phyloP scores from a whole-genome alignment of 2,888 invertebrate genomes.

The Steromphala cineraria region DNA sequence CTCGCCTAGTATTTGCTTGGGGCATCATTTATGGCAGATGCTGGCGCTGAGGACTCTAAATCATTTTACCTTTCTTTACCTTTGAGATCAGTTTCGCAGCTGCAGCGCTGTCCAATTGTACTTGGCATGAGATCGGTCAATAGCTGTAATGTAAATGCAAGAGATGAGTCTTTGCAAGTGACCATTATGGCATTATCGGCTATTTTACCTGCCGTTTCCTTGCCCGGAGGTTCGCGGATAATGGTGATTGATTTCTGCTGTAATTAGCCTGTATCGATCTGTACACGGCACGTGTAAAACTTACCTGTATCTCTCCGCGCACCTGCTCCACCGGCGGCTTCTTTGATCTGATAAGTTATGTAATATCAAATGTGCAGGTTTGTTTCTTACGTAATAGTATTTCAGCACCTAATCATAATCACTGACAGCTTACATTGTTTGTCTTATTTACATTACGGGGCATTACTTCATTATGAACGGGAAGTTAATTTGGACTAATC shows the following conservation, averaged over 20 bases:
- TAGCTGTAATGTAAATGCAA: background rate
- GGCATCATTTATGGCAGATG: too few relatives aligned
- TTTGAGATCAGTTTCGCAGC: background rate
- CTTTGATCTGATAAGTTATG: background rate
- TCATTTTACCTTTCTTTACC: too few relatives aligned
- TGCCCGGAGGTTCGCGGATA: background rate
- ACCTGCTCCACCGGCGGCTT: background rate
- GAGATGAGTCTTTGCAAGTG: background rate
- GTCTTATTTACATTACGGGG: too few relatives aligned
- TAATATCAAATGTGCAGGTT: too few relatives aligned
- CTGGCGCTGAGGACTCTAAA: too few relatives aligned
- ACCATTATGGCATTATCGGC: slow-evolving; percentile 8
- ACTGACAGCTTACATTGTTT: too few relatives aligned
- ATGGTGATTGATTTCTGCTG: background rate
- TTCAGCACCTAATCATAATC: too few relatives aligned
- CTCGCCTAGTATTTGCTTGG: too few relatives aligned
- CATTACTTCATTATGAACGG: too few relatives aligned
- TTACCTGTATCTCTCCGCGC: slow-evolving; percentile 7
- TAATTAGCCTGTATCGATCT: background rate
- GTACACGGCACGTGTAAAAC: background rate
- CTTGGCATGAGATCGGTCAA: background rate
- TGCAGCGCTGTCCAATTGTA: background rate
- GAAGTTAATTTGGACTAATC: too few relatives aligned
- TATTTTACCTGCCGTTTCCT: slow-evolving; percentile 11
- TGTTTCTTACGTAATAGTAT: too few relatives aligned